Percentiles rank a stretch among this genome's conserved stretches.
Evolutionary conservation across 2,113 vertebrate species (phyloP).

Genomic region (Phalacrocorax brasilianus): DNA sequence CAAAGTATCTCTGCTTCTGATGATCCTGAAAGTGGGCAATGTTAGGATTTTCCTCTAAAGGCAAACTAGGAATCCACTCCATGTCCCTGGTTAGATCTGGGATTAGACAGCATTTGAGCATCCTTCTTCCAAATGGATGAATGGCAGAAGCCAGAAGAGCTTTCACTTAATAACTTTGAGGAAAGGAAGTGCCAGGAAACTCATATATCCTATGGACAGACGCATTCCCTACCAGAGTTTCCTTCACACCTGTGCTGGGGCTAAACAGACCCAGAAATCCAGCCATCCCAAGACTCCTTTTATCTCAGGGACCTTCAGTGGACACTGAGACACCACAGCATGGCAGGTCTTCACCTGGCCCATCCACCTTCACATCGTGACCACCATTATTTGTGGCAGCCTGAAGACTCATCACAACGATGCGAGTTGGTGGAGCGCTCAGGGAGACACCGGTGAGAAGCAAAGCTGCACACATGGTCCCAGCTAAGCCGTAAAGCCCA

Average conservation of each 20-base stretch:
- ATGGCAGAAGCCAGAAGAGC: neutral
- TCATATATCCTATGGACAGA: neutral
- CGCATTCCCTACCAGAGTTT: neutral
- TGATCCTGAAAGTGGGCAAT: neutral
- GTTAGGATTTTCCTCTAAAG: neutral
- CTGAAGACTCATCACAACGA: neutral
- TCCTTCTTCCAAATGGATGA: neutral
- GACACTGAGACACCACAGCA: neutral
- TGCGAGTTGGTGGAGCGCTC: neutral
- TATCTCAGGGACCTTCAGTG: neutral
- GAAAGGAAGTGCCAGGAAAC: neutral
- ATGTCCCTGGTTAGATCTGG: neutral
- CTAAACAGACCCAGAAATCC: neutral
- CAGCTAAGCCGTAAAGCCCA: neutral
- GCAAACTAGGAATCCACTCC: neutral
- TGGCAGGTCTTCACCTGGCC: neutral
- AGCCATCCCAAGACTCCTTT: neutral
- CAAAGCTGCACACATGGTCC: neutral
- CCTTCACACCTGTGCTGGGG: neutral
- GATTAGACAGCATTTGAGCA: neutral
- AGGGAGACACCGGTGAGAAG: neutral
- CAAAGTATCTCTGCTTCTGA: neutral
- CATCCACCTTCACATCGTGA: neutral
- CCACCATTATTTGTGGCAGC: neutral
- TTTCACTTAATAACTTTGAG: neutral